Percentiles rank a stretch among this genome's conserved stretches.
phyloP scores from a whole-genome alignment of 2,888 invertebrate genomes.

The Cyaniris semiargus region DNA sequence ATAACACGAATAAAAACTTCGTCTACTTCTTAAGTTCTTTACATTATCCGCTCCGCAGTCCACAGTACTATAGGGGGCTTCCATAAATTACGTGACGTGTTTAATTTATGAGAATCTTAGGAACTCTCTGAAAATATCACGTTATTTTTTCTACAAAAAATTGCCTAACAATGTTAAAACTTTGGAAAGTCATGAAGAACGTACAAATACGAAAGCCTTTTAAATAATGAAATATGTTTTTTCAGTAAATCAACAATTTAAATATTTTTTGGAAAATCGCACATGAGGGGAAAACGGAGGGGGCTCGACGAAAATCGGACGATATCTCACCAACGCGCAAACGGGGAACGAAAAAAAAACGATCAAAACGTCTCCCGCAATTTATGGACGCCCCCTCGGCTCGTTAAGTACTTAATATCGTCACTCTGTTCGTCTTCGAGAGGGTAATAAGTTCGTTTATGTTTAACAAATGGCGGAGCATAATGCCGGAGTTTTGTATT shows the following conservation, averaged over 20 bases:
- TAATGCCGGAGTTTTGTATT: slow-evolving; percentile 13
- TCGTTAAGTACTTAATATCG: neutral
- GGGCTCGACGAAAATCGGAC: neutral
- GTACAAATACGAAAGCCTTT: too few relatives aligned
- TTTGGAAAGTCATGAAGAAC: too few relatives aligned
- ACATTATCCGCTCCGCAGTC: neutral
- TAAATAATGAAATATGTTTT: too few relatives aligned
- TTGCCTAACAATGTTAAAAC: too few relatives aligned
- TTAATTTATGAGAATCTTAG: too few relatives aligned
- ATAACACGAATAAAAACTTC: neutral
- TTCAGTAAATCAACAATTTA: too few relatives aligned
- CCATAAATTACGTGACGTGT: neutral
- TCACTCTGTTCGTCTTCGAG: slow-evolving; percentile 3
- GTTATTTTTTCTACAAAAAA: too few relatives aligned
- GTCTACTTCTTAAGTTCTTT: neutral
- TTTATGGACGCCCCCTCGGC: neutral
- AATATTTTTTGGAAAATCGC: too few relatives aligned
- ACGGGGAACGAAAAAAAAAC: neutral
- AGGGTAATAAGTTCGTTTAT: slow-evolving; percentile 15
- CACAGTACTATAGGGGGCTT: neutral
- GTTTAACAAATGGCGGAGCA: neutral
- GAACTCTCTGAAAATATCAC: too few relatives aligned
- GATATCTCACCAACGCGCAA: neutral
- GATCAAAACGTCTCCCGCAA: neutral
- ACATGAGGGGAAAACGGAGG: too few relatives aligned